A percentile compares a stretch with the other conserved stretches of the same genome.
These are phyloP conservation scores for Branchinecta lynchi DNA, from an alignment of 1,140 invertebrate species.

Conservation along the genomic window DNA sequence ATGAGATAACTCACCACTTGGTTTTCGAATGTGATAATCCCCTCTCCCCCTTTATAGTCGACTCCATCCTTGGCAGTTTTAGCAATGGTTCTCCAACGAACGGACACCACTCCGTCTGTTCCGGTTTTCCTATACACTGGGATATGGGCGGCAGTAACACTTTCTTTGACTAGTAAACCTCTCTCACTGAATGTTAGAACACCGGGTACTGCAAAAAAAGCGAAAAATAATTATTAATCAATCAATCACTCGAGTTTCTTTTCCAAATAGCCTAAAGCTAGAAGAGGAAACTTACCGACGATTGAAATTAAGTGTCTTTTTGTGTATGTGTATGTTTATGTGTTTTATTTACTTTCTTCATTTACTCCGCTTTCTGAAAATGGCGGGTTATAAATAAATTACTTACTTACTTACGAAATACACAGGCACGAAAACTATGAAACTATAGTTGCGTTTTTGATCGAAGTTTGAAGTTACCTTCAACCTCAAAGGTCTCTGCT, in stretches of 20 bases:
- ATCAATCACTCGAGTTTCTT: no score
- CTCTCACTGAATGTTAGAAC: conserved; percentile 42
- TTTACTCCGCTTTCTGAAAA: no score
- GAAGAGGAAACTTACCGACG: not conserved
- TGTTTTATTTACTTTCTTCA: no score
- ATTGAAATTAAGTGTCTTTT: not conserved
- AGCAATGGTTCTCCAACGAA: conserved; percentile 40
- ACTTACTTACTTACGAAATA: no score
- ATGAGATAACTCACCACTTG: conserved; percentile 33
- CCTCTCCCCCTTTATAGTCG: conserved; percentile 41
- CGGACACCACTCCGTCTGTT: conserved; percentile 39
- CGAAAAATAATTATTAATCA: conserved; percentile 17
- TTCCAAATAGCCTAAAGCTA: no score
- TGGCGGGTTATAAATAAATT: no score
- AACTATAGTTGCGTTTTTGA: no score
- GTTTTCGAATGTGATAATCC: conserved; percentile 41
- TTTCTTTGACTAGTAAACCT: conserved; percentile 45
- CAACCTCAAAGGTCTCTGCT: no score
- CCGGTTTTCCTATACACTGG: conserved; percentile 39
- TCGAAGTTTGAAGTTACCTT: no score
- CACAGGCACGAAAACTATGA: no score
- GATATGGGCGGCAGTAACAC: conserved; percentile 38
- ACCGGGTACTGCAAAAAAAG: conserved; percentile 39
- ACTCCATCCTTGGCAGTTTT: conserved; percentile 39
- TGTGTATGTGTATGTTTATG: no score